A percentile compares a stretch with the other conserved stretches of the same genome.
These are phyloP conservation scores for Barbus barbus DNA, from an alignment of 2,113 vertebrate species.

Conservation along the genomic window DNA sequence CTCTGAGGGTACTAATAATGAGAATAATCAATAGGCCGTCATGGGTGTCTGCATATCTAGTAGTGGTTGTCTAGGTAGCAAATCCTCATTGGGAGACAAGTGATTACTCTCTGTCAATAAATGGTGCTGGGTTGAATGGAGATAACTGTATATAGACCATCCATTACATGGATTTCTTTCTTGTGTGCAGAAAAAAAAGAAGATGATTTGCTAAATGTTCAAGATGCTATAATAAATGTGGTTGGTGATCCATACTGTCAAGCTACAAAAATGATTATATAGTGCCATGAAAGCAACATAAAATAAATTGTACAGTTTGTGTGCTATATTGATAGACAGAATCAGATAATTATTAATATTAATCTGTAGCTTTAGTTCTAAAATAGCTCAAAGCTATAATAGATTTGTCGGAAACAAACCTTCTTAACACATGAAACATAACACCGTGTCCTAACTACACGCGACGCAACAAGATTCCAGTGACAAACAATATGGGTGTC, in stretches of 20 bases:
- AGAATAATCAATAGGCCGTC: slow-evolving; percentile 14
- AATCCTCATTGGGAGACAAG: slow-evolving; percentile 15
- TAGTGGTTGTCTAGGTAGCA: slow-evolving; percentile 37
- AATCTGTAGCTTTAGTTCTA: not conserved
- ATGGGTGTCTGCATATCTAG: slow-evolving; percentile 24
- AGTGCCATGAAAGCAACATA: not conserved
- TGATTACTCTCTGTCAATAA: slow-evolving; percentile 33
- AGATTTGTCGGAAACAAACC: not conserved
- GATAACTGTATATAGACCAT: slow-evolving; percentile 30
- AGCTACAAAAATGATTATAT: not conserved
- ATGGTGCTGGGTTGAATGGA: slow-evolving; percentile 11
- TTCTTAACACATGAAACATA: not conserved
- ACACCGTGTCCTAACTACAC: no score
- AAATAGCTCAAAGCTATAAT: not conserved
- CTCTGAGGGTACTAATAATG: slow-evolving; percentile 19
- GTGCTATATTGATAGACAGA: not conserved
- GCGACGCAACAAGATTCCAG: no score
- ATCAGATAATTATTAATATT: not conserved
- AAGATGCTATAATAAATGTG: not conserved
- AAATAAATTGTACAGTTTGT: not conserved
- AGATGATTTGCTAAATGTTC: not conserved
- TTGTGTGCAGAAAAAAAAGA: not conserved
- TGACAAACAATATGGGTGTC: no score
- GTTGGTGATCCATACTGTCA: not conserved
- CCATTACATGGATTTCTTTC: not conserved